These are phyloP conservation scores for Paramormyrops kingsleyae DNA, from an alignment of 2,113 vertebrate genomes.

Conservation along the genomic window DNA sequence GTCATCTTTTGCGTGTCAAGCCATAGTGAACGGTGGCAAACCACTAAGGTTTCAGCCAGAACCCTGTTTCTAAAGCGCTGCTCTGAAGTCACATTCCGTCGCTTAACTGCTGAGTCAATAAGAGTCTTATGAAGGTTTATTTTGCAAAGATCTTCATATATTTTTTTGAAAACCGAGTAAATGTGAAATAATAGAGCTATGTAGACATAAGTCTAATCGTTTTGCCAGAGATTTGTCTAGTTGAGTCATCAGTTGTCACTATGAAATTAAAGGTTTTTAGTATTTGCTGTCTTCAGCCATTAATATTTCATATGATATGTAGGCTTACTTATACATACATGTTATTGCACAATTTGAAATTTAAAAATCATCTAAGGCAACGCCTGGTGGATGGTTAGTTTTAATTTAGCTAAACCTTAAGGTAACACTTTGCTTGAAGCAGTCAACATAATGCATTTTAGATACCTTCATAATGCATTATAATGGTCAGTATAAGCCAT, in stretches of 20 bases:
- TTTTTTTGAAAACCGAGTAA: neutral
- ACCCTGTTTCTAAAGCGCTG: neutral
- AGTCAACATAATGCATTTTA: neutral
- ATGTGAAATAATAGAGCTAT: neutral
- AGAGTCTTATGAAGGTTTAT: neutral
- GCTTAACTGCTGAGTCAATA: neutral
- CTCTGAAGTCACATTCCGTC: neutral
- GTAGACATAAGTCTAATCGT: neutral
- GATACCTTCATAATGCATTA: neutral
- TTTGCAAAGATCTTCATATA: neutral
- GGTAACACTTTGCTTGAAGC: neutral
- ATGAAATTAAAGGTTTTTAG: neutral
- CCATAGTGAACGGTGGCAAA: neutral
- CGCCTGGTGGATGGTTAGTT: neutral
- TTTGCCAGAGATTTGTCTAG: neutral
- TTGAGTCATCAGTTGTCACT: neutral
- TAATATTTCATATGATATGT: neutral
- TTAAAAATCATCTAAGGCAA: neutral
- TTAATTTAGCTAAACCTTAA: neutral
- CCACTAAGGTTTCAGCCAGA: neutral
- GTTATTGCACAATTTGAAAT: neutral
- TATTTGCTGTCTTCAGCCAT: neutral
- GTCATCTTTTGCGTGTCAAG: neutral
- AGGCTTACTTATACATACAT: neutral
- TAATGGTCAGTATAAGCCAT: neutral